Evolutionary conservation across 2,113 vertebrate species (phyloP).

Genomic region (Carettochelys insculpta): DNA sequence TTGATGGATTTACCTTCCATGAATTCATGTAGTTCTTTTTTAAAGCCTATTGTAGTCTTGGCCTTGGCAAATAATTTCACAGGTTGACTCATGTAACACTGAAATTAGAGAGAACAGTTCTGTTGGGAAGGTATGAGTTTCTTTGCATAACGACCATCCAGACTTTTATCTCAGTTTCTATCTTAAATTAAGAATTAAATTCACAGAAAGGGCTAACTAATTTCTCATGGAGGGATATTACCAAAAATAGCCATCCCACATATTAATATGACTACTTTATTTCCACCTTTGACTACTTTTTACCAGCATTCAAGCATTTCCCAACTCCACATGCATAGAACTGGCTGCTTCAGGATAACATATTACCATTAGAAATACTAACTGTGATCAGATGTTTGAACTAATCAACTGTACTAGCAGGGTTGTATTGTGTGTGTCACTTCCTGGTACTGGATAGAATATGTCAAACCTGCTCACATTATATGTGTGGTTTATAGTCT

Average conservation of each 20-base stretch:
- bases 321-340: background rate
- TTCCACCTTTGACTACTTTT: background rate
- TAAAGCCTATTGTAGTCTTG: no score
- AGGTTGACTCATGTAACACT: background rate
- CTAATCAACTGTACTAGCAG: background rate
- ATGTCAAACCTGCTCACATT: background rate
- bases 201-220: background rate
- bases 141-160: background rate
- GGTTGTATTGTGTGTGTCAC: background rate
- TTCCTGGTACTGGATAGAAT: background rate
- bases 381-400: background rate
- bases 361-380: background rate
- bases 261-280: background rate
- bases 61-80: no score
- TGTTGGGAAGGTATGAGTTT: background rate
- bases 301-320: background rate
- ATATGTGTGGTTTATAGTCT: background rate
- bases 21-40: no score
- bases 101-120: background rate
- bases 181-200: background rate
- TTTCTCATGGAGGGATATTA: background rate
- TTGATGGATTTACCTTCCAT: no score
- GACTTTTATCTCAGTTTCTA: background rate
- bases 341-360: fast-evolving
- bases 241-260: background rate